These are phyloP conservation scores for Elegia similella DNA, from an alignment of 2,888 invertebrate species.

Conservation along the genomic window DNA sequence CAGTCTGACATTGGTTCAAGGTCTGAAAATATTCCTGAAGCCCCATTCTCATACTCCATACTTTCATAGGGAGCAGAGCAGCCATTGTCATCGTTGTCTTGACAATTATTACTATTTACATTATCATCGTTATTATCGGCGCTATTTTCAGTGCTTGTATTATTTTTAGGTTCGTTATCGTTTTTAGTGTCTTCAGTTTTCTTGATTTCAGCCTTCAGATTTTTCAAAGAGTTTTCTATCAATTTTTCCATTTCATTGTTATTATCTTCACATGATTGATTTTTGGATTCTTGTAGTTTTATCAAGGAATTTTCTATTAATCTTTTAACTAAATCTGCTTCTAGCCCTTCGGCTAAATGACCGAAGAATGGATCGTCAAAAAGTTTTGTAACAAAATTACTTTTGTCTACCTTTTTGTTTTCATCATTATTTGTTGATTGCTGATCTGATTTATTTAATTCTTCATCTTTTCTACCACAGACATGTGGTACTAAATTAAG, in stretches of 20 bases:
- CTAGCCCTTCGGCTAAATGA: conserved; percentile 83
- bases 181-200: conserved; percentile 34
- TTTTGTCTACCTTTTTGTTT: conserved; percentile 50
- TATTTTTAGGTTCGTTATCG: conserved; percentile 44
- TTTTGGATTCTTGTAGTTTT: conserved; percentile 78
- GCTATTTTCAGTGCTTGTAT: conserved; percentile 39
- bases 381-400: conserved; percentile 80
- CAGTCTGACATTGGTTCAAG: conserved; percentile 84
- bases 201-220: conserved; percentile 59
- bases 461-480: conserved; percentile 83
- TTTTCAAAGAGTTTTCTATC: conserved; percentile 74
- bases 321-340: conserved; percentile 83
- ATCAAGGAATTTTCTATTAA: conserved; percentile 85
- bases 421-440: conserved; percentile 26
- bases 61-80: conserved; percentile 88
- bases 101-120: conserved; percentile 43
- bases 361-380: conserved; percentile 84
- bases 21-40: conserved; percentile 76
- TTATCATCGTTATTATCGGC: conserved; percentile 42
- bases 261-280: conserved; percentile 62
- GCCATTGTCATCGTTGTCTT: conserved; percentile 77
- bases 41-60: conserved; percentile 86
- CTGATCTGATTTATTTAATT: conserved; percentile 27
- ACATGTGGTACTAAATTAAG: conserved; percentile 89
- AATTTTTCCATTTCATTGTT: conserved; percentile 74